Percentiles rank a stretch among this genome's conserved stretches.
phyloP scores from a whole-genome alignment of 2,113 vertebrate genomes.

The Psophia crepitans region DNA sequence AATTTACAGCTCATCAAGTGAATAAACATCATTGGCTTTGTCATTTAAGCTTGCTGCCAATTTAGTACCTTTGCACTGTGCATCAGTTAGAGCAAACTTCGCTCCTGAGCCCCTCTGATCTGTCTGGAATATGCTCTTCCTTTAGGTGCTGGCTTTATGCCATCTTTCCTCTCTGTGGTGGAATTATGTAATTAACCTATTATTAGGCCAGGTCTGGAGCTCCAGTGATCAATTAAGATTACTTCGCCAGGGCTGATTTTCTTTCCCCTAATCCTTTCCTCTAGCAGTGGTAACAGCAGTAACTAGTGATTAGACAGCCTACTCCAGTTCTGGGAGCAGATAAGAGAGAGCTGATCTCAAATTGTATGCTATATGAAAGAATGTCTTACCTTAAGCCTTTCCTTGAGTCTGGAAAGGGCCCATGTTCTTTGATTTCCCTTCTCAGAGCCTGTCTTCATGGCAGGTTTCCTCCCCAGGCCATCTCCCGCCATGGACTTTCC shows the following conservation, averaged over 20 bases:
- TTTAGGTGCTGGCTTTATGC: background rate
- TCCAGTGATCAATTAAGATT: background rate
- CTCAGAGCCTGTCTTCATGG: background rate
- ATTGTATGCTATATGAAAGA: background rate
- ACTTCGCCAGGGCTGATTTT: background rate
- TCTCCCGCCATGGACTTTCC: background rate
- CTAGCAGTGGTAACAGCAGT: background rate
- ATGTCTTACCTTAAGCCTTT: background rate
- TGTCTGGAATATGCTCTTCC: background rate
- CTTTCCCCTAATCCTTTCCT: background rate
- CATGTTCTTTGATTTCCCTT: rapidly evolving
- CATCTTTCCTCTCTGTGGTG: background rate
- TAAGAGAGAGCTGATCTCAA: background rate
- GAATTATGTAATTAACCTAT: background rate
- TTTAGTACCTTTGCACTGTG: background rate
- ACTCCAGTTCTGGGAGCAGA: background rate
- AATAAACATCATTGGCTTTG: background rate
- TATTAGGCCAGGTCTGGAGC: background rate
- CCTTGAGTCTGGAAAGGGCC: background rate
- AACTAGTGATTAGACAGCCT: background rate
- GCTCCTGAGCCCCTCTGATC: background rate
- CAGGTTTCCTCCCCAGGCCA: background rate
- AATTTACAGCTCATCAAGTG: background rate
- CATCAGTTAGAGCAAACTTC: too few relatives aligned
- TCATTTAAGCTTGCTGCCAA: background rate